Conservation (phyloP, 2,888 invertebrate species). For the Amaurobius ferox region DNA sequence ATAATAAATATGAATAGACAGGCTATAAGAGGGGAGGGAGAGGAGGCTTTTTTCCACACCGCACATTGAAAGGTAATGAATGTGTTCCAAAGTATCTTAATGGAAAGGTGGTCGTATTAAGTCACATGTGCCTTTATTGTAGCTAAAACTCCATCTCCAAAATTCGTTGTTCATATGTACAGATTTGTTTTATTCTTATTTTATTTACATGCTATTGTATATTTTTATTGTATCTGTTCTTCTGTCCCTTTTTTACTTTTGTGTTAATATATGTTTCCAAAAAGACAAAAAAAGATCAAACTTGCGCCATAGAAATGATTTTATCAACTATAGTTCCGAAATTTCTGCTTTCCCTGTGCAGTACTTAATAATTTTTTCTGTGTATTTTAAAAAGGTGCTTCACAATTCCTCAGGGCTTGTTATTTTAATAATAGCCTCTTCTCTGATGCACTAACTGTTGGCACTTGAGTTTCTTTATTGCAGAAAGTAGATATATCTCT, state of each 20-base stretch:
- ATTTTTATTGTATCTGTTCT: conserved; percentile 33
- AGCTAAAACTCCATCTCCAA: conserved; percentile 5
- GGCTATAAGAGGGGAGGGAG: too few species aligned
- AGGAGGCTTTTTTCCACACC: too few species aligned
- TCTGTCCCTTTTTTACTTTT: conserved; percentile 30
- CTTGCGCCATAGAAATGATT: conserved; percentile 3
- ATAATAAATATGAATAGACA: too few species aligned
- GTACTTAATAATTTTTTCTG: conserved; percentile 14
- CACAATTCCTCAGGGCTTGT: conserved; percentile 44
- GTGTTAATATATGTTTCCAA: conserved; percentile 43
- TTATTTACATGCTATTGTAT: conserved; percentile 51
- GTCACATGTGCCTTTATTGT: conserved; percentile 3
- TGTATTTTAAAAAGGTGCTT: conserved; percentile 35
- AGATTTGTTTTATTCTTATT: conserved; percentile 30
- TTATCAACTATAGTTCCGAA: not conserved
- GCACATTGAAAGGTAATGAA: too few species aligned
- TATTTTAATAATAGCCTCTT: conserved; percentile 7
- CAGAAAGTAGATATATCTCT: not conserved
- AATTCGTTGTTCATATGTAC: conserved; percentile 39
- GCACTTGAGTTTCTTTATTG: conserved; percentile 15
- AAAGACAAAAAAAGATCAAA: conserved; percentile 31
- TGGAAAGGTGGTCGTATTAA: not conserved
- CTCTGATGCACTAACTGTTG: conserved; percentile 15
- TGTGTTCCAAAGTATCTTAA: not conserved
- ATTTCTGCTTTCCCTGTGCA: conserved; percentile 13